Evolutionary conservation across 1,140 invertebrate species (phyloP).

Genomic region (Sminthurinus signatus): DNA sequence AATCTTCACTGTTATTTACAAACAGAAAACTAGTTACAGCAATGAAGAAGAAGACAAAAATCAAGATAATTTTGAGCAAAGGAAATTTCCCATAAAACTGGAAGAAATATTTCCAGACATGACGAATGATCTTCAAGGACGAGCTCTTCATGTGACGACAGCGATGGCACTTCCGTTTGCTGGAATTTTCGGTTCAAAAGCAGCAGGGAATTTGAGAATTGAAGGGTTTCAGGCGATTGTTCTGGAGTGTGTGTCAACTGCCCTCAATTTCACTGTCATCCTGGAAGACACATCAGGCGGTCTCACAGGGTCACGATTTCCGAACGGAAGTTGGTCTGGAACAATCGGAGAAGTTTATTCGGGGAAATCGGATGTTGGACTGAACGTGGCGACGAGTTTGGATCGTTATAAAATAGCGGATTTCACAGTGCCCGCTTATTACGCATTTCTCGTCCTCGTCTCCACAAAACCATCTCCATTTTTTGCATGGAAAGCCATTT

Average conservation of each 20-base stretch:
- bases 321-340: constrained; percentile 33
- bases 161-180: constrained; percentile 30
- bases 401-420: constrained; percentile 28
- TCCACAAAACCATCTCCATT: constrained; percentile 28
- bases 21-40: too few species aligned
- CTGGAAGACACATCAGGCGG: constrained; percentile 17
- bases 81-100: not conserved
- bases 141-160: constrained; percentile 19
- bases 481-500: constrained; percentile 35
- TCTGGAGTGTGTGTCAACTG: constrained; percentile 10
- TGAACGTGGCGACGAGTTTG: constrained; percentile 23
- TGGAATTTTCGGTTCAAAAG: constrained; percentile 1
- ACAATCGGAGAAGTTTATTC: constrained; percentile 31
- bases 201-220: constrained; percentile 10
- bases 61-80: not conserved
- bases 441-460: constrained; percentile 34
- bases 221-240: constrained; percentile 33
- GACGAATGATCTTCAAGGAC: constrained; percentile 26
- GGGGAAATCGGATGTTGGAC: constrained; percentile 25
- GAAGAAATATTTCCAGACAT: constrained; percentile 24
- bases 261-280: constrained; percentile 25
- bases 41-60: too few species aligned
- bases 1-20: too few species aligned
- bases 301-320: constrained; percentile 19
- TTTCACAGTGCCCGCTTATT: constrained; percentile 32